Conservation (phyloP, 2,113 vertebrate genomes). For the Anguilla rostrata region DNA sequence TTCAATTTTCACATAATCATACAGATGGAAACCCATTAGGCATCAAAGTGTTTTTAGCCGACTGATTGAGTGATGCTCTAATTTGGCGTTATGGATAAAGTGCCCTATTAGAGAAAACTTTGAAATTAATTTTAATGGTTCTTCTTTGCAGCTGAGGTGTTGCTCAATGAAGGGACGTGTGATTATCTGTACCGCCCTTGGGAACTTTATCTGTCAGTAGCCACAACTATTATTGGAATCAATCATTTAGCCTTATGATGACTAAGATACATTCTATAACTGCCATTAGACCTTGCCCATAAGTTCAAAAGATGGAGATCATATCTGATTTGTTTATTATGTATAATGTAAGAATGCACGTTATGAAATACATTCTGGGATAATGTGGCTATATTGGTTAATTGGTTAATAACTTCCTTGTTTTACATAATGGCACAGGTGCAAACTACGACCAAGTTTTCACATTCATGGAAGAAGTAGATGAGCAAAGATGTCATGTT, state of each 20-base stretch:
- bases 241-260: background rate
- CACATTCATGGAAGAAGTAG: too few relatives aligned
- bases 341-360: background rate
- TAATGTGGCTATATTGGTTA: too few relatives aligned
- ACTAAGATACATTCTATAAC: background rate
- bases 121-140: conserved; percentile 7
- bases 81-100: background rate
- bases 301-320: background rate
- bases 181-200: background rate
- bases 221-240: background rate
- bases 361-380: background rate
- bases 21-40: background rate
- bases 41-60: background rate
- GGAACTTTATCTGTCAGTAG: background rate
- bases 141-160: background rate
- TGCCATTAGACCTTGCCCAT: background rate
- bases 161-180: background rate
- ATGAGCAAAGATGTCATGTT: too few relatives aligned
- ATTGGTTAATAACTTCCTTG: too few relatives aligned
- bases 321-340: background rate
- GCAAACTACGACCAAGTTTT: too few relatives aligned
- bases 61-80: background rate
- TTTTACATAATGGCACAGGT: too few relatives aligned
- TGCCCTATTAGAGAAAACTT: background rate
- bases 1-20: background rate